A percentile compares a stretch with the other conserved stretches of the same genome.
Evolutionary conservation across 1,140 invertebrate genomes (phyloP).

Genomic region (Ericerus pela): DNA sequence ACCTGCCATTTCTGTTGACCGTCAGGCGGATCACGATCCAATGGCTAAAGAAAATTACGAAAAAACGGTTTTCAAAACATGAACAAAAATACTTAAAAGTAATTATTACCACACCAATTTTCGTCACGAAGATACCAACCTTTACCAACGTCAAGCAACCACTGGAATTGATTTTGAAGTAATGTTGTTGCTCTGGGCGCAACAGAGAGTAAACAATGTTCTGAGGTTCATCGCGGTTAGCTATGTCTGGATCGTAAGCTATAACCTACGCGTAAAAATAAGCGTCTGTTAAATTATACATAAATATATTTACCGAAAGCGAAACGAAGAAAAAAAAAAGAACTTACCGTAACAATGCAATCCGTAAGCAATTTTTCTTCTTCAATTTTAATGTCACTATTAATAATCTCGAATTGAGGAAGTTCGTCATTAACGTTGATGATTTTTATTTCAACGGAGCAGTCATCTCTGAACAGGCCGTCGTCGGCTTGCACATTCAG

Average conservation of each 20-base stretch:
- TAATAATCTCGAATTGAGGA: conserved; percentile 50
- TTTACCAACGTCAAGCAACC: conserved; percentile 62
- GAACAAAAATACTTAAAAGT: not conserved
- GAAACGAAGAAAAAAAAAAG: conserved; percentile 12
- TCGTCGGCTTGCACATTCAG: conserved; percentile 62
- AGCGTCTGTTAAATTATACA: too few species aligned
- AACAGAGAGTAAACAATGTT: conserved; percentile 56
- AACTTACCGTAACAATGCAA: conserved; percentile 42
- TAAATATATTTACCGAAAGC: too few species aligned
- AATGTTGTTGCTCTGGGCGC: conserved; percentile 40
- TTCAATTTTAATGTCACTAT: conserved; percentile 48
- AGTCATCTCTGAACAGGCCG: conserved; percentile 55
- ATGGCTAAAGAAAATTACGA: conserved; percentile 32
- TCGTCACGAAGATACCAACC: conserved; percentile 21
- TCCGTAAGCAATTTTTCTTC: conserved; percentile 47
- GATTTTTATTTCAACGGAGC: conserved; percentile 59
- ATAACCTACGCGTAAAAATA: conserved; percentile 34
- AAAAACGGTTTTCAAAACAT: conserved; percentile 8
- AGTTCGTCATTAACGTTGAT: conserved; percentile 71
- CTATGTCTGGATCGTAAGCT: conserved; percentile 75
- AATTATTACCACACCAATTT: not conserved
- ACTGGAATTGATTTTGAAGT: conserved; percentile 50
- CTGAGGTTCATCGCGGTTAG: conserved; percentile 51
- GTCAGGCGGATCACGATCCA: conserved; percentile 73
- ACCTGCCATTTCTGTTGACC: conserved; percentile 72